Percentiles rank a stretch among this genome's conserved stretches.
These are phyloP conservation scores for Campopleginae sp. DNA, from an alignment of 2,888 invertebrate species.

Conservation along the genomic window DNA sequence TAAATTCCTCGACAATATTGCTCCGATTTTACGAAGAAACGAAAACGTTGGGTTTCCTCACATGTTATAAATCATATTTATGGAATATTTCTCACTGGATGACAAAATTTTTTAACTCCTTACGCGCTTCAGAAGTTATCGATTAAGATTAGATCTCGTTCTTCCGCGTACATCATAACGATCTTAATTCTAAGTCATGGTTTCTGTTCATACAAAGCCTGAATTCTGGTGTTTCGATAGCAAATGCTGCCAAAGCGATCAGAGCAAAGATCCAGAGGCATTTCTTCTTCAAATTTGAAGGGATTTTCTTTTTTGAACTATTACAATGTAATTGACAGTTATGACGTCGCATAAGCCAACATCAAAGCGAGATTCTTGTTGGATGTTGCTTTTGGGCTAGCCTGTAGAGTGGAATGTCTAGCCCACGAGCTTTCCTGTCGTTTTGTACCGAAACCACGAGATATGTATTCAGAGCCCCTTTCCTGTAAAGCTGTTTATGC, in stretches of 20 bases:
- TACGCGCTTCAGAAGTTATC: neutral
- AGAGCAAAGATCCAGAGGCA: neutral
- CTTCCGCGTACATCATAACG: neutral
- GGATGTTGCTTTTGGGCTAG: neutral
- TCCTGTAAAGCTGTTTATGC: constrained; percentile 1
- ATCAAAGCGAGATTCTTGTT: neutral
- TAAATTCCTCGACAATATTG: neutral
- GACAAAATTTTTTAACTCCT: neutral
- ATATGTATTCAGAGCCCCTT: constrained; percentile 29
- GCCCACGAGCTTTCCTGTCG: constrained; percentile 17
- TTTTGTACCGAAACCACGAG: constrained; percentile 31
- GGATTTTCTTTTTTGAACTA: neutral
- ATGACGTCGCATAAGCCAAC: neutral
- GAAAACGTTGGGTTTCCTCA: neutral
- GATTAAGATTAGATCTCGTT: neutral
- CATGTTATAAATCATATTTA: neutral
- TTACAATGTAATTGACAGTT: no score
- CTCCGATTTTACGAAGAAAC: neutral
- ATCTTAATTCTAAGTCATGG: neutral
- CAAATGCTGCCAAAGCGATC: neutral
- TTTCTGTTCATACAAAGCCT: neutral
- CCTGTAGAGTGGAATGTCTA: neutral
- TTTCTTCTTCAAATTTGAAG: neutral
- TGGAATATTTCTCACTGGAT: neutral
- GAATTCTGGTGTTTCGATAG: neutral